phyloP scores from a whole-genome alignment of 2,113 vertebrate species.

The Pedionomus torquatus region DNA sequence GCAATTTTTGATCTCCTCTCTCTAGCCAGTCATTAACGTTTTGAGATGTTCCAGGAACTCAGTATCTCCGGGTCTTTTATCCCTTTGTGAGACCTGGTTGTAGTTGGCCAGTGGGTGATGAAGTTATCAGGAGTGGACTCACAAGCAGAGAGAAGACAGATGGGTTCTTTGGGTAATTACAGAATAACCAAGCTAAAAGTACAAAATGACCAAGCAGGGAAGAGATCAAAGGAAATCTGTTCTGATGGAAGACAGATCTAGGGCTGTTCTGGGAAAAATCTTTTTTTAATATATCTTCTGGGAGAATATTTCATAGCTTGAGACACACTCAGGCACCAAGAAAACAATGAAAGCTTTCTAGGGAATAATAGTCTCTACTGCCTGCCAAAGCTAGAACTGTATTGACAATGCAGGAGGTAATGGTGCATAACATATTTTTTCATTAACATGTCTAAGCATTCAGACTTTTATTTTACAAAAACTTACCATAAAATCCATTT shows the following conservation, averaged over 20 bases:
- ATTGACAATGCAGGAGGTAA: not conserved
- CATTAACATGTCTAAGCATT: not conserved
- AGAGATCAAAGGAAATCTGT: slow-evolving; percentile 8
- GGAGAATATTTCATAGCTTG: not conserved
- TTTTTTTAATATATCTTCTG: not conserved
- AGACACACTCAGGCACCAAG: not conserved
- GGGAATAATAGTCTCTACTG: not conserved
- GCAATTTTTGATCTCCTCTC: not conserved
- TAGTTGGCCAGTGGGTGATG: not conserved
- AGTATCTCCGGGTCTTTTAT: not conserved
- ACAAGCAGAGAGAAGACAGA: not conserved
- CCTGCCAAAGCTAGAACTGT: not conserved
- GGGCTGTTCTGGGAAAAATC: not conserved
- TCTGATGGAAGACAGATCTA: not conserved
- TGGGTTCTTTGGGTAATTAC: not conserved
- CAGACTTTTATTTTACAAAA: not conserved
- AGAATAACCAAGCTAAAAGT: not conserved
- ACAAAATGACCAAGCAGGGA: not conserved
- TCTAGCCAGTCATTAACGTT: not conserved
- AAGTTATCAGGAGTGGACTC: not conserved
- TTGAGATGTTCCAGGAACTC: not conserved
- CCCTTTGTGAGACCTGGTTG: not conserved
- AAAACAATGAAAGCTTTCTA: not conserved
- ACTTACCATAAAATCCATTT: slow-evolving; percentile 74
- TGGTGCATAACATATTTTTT: not conserved